Percentiles rank a stretch among this genome's conserved stretches.
Conservation (phyloP, 2,113 vertebrate genomes). For the Microcebus tavaratra region DNA sequence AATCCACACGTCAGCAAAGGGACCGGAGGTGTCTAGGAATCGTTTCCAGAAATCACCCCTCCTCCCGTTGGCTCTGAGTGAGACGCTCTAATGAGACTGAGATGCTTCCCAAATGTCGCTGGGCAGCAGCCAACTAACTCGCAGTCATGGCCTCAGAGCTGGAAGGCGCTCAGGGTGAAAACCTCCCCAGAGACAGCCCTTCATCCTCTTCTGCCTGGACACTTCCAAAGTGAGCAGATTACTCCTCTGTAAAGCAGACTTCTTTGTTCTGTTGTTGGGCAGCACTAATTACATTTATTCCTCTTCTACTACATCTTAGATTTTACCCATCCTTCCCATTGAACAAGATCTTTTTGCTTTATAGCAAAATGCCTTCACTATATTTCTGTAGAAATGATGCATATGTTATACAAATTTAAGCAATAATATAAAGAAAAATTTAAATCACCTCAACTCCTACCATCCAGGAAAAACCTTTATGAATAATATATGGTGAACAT, state of each 20-base stretch:
- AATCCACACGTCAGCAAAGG: background rate
- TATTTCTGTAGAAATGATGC: background rate
- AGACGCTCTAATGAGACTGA: background rate
- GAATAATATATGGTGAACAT: background rate
- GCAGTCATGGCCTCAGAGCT: background rate
- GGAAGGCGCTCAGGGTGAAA: too few species aligned
- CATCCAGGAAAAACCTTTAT: background rate
- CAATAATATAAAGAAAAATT: background rate
- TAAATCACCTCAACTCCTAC: background rate
- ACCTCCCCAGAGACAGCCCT: background rate
- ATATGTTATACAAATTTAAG: background rate
- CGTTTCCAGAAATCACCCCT: constrained; percentile 1
- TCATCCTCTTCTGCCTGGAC: background rate
- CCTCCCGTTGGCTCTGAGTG: background rate
- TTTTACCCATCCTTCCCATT: background rate
- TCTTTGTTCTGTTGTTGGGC: background rate
- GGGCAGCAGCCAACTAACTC: background rate
- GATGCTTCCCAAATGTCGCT: background rate
- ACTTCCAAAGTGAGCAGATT: background rate
- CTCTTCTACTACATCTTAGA: background rate
- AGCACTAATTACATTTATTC: background rate
- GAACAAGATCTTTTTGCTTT: background rate
- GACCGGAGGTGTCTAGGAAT: background rate
- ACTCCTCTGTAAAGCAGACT: background rate
- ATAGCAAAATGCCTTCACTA: background rate